A percentile compares a stretch with the other conserved stretches of the same genome.
Conservation (phyloP, 2,113 vertebrate genomes). For the Onychorhynchus coronatus region DNA sequence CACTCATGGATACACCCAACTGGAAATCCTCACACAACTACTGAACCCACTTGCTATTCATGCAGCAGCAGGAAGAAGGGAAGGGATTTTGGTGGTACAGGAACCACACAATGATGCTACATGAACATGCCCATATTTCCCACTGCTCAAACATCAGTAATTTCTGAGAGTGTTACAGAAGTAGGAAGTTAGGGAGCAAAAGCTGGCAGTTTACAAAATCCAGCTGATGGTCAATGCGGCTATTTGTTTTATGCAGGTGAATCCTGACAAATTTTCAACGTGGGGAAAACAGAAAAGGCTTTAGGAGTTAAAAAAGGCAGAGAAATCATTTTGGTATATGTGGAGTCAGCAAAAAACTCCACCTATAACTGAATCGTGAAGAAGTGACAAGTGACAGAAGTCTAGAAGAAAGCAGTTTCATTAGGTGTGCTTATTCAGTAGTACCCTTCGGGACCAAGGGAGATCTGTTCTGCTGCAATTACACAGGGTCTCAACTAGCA, state of each 20-base stretch:
- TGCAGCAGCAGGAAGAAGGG: background rate
- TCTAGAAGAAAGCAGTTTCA: background rate
- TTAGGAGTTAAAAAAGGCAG: background rate
- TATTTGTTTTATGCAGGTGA: background rate
- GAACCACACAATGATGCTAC: background rate
- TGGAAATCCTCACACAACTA: accelerated
- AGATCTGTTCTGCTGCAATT: background rate
- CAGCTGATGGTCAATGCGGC: too few species aligned
- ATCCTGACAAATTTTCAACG: background rate
- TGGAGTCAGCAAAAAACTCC: background rate
- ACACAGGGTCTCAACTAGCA: accelerated
- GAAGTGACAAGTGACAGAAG: background rate
- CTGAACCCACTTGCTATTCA: background rate
- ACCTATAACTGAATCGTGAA: accelerated
- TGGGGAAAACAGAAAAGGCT: background rate
- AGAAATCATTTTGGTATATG: background rate
- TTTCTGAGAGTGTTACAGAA: background rate
- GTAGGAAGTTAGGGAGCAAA: background rate
- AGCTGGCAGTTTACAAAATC: background rate
- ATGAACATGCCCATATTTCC: background rate
- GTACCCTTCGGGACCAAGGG: background rate
- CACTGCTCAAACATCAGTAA: background rate
- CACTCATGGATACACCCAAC: accelerated
- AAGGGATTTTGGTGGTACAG: background rate
- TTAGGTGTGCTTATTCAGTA: background rate